phyloP scores from a whole-genome alignment of 2,797 vertebrate species.

The Tenualosa ilisha region DNA sequence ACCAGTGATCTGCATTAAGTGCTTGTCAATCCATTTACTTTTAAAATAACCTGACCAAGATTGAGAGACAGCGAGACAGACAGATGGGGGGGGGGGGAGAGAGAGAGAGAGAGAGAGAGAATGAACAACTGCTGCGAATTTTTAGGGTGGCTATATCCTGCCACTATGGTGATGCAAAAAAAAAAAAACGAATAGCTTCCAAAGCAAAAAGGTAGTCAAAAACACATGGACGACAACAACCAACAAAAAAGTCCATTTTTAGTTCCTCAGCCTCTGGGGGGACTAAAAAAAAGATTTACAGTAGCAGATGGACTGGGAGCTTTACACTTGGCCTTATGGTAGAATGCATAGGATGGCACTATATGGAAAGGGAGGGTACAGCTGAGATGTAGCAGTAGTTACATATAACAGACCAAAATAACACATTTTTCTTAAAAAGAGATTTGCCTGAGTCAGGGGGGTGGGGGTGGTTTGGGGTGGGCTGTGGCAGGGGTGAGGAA shows the following conservation, averaged over 20 bases:
- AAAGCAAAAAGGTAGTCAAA: constrained; percentile 59
- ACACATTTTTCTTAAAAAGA: constrained; percentile 26
- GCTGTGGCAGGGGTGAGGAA: constrained; percentile 12
- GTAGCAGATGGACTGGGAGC: constrained; percentile 63
- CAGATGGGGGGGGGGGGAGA: not conserved
- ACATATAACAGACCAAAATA: constrained; percentile 52
- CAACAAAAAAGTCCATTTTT: not conserved
- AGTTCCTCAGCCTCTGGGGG: not conserved
- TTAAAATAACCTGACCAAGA: constrained; percentile 12
- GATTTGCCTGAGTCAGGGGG: constrained; percentile 59
- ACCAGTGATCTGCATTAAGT: constrained; percentile 77
- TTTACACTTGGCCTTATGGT: constrained; percentile 72
- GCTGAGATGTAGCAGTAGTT: constrained; percentile 63
- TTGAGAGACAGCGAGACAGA: not conserved
- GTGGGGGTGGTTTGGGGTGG: constrained; percentile 23
- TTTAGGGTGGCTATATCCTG: constrained; percentile 16
- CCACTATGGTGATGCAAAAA: constrained; percentile 64
- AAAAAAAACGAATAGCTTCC: constrained; percentile 55
- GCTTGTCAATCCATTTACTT: constrained; percentile 52
- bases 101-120: not conserved
- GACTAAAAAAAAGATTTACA: constrained; percentile 33
- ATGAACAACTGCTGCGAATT: constrained; percentile 33
- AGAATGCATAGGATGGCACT: constrained; percentile 75
- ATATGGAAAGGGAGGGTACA: constrained; percentile 62
- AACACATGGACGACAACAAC: constrained; percentile 54